Base-by-base conservation (phyloP, 2,797 vertebrate species). In the Lepilemur ruficaudatus region DNA sequence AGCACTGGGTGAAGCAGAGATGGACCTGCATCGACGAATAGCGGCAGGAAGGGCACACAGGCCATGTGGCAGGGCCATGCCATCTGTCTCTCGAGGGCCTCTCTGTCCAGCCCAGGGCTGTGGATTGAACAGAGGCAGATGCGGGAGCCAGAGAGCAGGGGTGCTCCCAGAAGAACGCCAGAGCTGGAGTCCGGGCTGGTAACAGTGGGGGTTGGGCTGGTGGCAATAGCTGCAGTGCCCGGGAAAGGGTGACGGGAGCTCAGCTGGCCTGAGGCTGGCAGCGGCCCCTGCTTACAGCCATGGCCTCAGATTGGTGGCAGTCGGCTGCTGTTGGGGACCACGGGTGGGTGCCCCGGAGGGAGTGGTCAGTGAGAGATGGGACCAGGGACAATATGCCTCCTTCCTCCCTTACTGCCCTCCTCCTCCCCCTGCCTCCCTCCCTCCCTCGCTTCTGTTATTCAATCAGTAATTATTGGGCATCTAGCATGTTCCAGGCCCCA, bases 21-120 rank as follows among this genome's bases (percentile, higher is more conserved):
- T 4, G 7, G 43, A 17, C 48, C 25, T 48, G 10, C 2, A 28
- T 3, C 10, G 52, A 14, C 2, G 7, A 2, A 12, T 3, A 52
- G 82, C 67, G 20, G 32, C 5, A 4, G 88, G 69, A 43, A 55
- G 63, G 41, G 35, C 0, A 0, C 2, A 15, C 63, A 20, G 14
- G 30, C 35, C 41, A 11, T 2, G 7, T 32, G 89, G 43, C 28
- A 3, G 32, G 35, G 38, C 7, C 7, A 6, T 2, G 28, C 25
- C 5, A 0, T 30, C 73, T 0, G 9, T 15, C 28, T 61, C 41
- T 46, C 22, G 1, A 0, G 14, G 28, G 20, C 0, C 18, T 28
- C 43, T 69, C 57, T 17, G 2, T 28, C 8, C 12, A 82, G 32
- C 23, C 32, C 7, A 46, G 59, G 32, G 18, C 35, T 30, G n/a